Percentiles rank a stretch among this genome's conserved stretches.
Evolutionary conservation across 2,113 vertebrate species (phyloP).

Genomic region (Nansenia antarctica): DNA sequence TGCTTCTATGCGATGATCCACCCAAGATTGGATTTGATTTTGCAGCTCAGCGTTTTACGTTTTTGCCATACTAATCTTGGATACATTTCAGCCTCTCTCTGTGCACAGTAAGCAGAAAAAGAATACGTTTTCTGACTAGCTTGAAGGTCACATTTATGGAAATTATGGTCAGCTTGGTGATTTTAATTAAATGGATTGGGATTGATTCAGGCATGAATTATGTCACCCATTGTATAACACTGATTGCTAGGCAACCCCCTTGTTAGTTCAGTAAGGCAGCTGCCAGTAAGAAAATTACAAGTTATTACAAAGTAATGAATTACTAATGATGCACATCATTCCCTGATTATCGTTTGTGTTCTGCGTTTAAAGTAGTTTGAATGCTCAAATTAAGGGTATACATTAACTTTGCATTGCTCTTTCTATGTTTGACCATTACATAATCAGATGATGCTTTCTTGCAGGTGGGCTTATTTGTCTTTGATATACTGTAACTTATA

Average conservation of each 20-base stretch:
- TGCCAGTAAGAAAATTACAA: constrained; percentile 15
- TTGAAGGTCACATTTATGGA: neutral
- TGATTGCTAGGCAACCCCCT: constrained; percentile 32
- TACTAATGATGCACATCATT: constrained; percentile 26
- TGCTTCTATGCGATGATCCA: neutral
- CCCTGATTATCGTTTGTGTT: constrained; percentile 10
- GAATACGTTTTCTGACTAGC: neutral
- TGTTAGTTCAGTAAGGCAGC: constrained; percentile 15
- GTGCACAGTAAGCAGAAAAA: neutral
- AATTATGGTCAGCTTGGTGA: constrained; percentile 2
- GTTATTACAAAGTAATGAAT: constrained; percentile 28
- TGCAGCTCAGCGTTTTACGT: neutral
- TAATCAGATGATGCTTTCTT: neutral
- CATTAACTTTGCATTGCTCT: neutral
- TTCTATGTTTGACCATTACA: neutral
- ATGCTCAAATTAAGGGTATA: neutral
- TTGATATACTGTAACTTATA: no score
- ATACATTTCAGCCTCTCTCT: neutral
- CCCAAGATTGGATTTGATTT: neutral
- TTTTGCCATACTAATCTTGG: neutral
- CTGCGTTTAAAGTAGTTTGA: constrained; percentile 5
- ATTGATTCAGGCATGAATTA: constrained; percentile 13
- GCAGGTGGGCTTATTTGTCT: neutral
- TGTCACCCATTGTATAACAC: constrained; percentile 10
- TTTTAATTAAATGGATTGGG: constrained; percentile 17